These are phyloP conservation scores for Hirudinaria manillensis DNA, from an alignment of 2,888 invertebrate species.

Conservation along the genomic window DNA sequence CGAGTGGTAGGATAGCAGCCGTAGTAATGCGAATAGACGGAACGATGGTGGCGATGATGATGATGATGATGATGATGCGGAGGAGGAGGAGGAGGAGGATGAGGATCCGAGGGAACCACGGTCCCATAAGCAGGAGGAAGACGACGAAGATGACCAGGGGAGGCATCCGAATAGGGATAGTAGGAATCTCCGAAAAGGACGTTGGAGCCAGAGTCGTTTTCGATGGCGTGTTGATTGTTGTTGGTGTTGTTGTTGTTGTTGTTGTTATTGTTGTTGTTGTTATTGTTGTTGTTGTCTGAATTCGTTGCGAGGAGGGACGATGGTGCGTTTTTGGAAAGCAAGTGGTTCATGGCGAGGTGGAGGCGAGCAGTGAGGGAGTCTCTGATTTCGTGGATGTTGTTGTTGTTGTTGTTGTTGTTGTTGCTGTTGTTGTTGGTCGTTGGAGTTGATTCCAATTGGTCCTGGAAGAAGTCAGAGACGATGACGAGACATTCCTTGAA, in stretches of 20 bases:
- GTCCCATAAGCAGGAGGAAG: too few species aligned
- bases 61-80: neutral
- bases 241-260: too few species aligned
- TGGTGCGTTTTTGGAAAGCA: neutral
- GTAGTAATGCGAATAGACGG: too few species aligned
- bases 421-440: neutral
- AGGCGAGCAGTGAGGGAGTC: neutral
- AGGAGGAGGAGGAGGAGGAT: neutral
- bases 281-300: neutral
- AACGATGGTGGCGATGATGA: neutral
- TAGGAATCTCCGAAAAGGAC: too few species aligned
- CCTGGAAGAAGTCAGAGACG: constrained; percentile 76
- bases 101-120: too few species aligned
- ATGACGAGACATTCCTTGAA: constrained; percentile 93
- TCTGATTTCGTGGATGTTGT: neutral
- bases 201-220: too few species aligned
- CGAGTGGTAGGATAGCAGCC: neutral
- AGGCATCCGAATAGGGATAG: too few species aligned
- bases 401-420: constrained; percentile 9
- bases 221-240: too few species aligned
- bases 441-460: too few species aligned
- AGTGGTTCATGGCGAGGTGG: neutral
- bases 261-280: neutral
- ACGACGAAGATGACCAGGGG: too few species aligned
- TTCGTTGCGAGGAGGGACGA: neutral